These are phyloP conservation scores for Sebastiscus tertius DNA, from an alignment of 2,797 vertebrate genomes.

Conservation along the genomic window DNA sequence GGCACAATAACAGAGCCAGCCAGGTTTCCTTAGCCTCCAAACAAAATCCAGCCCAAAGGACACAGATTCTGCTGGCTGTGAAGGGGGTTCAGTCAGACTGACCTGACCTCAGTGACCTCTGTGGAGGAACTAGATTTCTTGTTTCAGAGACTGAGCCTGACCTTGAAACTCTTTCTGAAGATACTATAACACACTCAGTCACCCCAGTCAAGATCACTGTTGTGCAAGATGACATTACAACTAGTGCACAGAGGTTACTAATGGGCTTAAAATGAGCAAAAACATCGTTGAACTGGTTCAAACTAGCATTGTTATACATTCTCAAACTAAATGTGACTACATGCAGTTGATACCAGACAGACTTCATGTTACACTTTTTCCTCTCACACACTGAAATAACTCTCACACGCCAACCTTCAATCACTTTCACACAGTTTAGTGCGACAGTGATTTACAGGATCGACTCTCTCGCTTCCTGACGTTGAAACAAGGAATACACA, in stretches of 20 bases:
- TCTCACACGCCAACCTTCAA: background rate
- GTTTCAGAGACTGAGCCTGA: background rate
- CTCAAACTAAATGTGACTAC: background rate
- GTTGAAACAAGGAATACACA: background rate
- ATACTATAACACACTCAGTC: conserved; percentile 1
- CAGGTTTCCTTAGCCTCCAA: conserved; percentile 3
- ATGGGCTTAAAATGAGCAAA: background rate
- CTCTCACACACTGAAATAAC: background rate
- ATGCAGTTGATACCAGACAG: background rate
- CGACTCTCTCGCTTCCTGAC: background rate
- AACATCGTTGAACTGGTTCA: background rate
- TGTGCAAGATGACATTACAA: background rate
- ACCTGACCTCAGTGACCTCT: conserved; percentile 2
- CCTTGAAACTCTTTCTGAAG: background rate
- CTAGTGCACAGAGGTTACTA: background rate
- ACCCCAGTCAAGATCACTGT: background rate
- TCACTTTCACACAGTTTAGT: background rate
- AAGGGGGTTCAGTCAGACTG: background rate
- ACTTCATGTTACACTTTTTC: background rate
- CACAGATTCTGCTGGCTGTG: background rate
- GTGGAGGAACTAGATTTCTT: background rate
- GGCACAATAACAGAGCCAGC: background rate
- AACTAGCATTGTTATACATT: background rate
- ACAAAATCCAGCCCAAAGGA: background rate
- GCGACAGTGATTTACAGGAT: background rate